These are phyloP conservation scores for Zosterops lateralis DNA, from an alignment of 2,113 vertebrate species.

Conservation along the genomic window DNA sequence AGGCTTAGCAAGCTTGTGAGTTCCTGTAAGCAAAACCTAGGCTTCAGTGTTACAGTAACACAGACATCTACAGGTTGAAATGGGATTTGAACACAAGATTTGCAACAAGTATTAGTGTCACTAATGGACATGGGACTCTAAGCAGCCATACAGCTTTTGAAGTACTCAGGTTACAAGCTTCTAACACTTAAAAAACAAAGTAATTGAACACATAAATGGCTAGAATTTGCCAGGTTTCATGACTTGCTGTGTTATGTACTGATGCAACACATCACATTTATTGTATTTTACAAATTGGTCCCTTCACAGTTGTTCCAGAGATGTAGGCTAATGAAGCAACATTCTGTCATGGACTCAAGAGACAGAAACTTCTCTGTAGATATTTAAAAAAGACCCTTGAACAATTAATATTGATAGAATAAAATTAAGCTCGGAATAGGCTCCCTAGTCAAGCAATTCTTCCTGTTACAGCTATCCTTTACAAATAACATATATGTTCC, in stretches of 20 bases:
- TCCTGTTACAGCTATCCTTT: background rate
- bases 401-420: background rate
- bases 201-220: background rate
- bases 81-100: background rate
- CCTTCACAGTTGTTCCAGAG: background rate
- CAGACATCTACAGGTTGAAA: background rate
- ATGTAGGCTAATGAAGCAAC: background rate
- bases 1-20: background rate
- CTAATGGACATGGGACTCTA: accelerated
- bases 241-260: background rate
- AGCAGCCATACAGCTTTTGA: background rate
- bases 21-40: background rate
- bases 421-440: background rate
- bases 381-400: background rate
- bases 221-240: background rate
- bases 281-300: background rate
- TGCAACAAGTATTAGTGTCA: background rate
- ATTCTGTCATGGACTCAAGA: background rate
- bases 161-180: background rate
- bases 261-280: background rate
- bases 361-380: background rate
- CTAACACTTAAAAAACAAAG: background rate
- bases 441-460: background rate
- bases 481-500: background rate
- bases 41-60: background rate